These are phyloP conservation scores for Eurois occulta DNA, from an alignment of 2,888 invertebrate genomes.

Conservation along the genomic window DNA sequence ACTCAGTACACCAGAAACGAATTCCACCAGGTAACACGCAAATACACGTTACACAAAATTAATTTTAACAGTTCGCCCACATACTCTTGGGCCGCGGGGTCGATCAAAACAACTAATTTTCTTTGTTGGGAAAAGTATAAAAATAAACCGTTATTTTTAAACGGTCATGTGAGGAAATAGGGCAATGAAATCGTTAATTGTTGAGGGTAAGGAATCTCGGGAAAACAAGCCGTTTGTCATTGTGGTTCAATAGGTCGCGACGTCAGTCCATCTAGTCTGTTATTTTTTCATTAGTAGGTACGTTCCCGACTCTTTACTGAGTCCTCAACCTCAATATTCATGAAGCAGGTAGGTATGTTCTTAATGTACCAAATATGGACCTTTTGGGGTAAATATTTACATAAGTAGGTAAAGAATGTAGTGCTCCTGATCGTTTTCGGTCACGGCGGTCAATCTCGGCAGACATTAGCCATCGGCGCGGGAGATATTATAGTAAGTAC, in stretches of 20 bases:
- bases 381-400: neutral
- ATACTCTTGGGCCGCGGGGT: conserved; percentile 63
- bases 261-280: neutral
- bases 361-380: neutral
- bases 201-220: conserved; percentile 17
- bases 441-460: too few relatives aligned
- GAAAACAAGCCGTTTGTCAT: conserved; percentile 19
- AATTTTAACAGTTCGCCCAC: conserved; percentile 78
- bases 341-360: neutral
- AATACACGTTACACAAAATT: conserved; percentile 79
- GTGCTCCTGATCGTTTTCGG: neutral
- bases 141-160: conserved; percentile 59
- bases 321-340: neutral
- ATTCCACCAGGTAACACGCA: conserved; percentile 82
- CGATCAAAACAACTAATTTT: conserved; percentile 77
- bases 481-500: too few relatives aligned
- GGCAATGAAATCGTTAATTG: conserved; percentile 65
- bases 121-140: conserved; percentile 69
- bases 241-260: conserved; percentile 17
- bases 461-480: too few relatives aligned
- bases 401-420: neutral
- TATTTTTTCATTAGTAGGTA: neutral
- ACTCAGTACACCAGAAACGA: conserved; percentile 85
- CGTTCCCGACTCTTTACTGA: too few relatives aligned
- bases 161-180: conserved; percentile 60